These are phyloP conservation scores for Telmatochromis brichardi DNA, from an alignment of 2,113 vertebrate genomes.

Conservation along the genomic window DNA sequence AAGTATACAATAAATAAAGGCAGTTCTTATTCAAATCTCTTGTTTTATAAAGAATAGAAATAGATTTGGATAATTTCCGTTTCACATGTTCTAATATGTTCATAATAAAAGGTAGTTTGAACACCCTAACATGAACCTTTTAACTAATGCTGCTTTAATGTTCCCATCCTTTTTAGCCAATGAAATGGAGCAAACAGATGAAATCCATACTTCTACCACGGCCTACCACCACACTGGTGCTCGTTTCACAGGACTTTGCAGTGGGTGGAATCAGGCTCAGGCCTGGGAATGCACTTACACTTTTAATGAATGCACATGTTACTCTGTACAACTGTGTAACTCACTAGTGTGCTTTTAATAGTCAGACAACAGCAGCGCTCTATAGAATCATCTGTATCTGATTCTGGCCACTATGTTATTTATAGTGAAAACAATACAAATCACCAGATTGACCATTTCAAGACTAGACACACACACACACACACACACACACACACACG, in stretches of 20 bases:
- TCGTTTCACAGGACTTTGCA: background rate
- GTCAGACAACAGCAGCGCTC: background rate
- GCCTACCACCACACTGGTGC: background rate
- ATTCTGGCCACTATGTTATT: background rate
- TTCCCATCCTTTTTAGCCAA: background rate
- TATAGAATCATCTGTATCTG: background rate
- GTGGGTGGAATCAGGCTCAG: background rate
- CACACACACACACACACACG: background rate
- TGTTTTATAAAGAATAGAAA: too few relatives aligned
- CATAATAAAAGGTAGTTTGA: background rate
- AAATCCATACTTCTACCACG: background rate
- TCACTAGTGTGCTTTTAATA: background rate
- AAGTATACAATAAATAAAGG: too few relatives aligned
- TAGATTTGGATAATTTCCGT: too few relatives aligned
- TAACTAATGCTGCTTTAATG: background rate
- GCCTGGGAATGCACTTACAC: background rate
- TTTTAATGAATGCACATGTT: fast-evolving
- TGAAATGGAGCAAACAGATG: background rate
- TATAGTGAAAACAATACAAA: background rate
- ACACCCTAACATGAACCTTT: background rate
- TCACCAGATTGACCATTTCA: background rate
- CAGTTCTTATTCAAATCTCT: too few relatives aligned
- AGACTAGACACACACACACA: background rate
- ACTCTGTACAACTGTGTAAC: background rate
- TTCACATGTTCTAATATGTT: too few relatives aligned